These are phyloP conservation scores for Falco novaeseelandiae DNA, from an alignment of 2,797 vertebrate genomes.

Conservation along the genomic window DNA sequence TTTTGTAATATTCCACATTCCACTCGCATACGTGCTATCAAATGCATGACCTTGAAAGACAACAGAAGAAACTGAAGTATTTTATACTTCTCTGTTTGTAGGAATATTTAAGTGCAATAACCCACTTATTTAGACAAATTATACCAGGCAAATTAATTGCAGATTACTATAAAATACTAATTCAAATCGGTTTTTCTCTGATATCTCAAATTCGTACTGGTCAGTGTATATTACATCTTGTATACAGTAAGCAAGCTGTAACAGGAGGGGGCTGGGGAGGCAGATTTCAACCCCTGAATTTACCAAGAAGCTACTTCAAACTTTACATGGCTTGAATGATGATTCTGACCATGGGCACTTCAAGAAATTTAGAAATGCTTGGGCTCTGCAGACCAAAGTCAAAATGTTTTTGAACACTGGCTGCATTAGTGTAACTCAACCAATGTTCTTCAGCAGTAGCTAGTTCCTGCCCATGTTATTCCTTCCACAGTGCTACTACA, in stretches of 20 bases:
- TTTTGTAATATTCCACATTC: not conserved
- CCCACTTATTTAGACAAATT: not conserved
- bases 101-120: not conserved
- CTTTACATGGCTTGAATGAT: not conserved
- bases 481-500: not conserved
- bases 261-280: fast-evolving
- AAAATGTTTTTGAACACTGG: not conserved
- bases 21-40: not conserved
- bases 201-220: not conserved
- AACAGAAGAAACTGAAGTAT: not conserved
- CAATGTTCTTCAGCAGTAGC: not conserved
- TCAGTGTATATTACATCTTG: not conserved
- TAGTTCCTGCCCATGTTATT: not conserved
- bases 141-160: not conserved
- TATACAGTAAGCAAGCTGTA: not conserved
- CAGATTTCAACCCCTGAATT: not conserved
- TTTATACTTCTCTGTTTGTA: not conserved
- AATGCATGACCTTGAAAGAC: not conserved
- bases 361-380: not conserved
- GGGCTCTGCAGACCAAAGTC: not conserved
- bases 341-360: not conserved
- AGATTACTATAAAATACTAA: not conserved
- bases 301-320: not conserved
- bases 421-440: not conserved
- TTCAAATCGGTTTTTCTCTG: not conserved